Base-by-base conservation (phyloP, 2,113 vertebrate species). In the Hippocampus mohnikei region DNA sequence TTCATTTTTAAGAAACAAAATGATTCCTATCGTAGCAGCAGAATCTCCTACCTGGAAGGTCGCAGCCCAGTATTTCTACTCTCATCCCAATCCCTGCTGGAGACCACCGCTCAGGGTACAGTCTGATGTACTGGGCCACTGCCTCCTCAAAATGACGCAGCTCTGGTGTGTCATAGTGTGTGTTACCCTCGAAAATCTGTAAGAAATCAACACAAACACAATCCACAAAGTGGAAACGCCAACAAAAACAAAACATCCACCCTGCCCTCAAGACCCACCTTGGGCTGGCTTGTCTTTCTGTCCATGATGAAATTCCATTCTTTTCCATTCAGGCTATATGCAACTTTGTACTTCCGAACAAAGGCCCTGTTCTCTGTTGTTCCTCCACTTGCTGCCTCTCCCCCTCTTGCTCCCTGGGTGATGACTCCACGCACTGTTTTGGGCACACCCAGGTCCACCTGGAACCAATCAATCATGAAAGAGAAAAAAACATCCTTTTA, bases 1-100 rank as follows among this genome's bases (percentile, higher is more conserved):
- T 37, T 37, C 5, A 37, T 37, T 37, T 37, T 37, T 37, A 37
- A 37, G 33, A 37, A 37, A 37, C 33, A 37, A 37, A 37, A 37
- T 37, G 33, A 37, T 37, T 37, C 33, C 33, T 37, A 37, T 63
- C 52, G 52, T 29, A 52, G 18, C 42, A 9, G 69, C 59, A 46
- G 4, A 15, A 9, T 3, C 48, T 68, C 91, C 87, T 91, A 99
- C 97, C 97, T 92, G 95, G 94, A 93, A 96, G 94, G 77, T 96
- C 95, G 44, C 97, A 99, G 81, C 97, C 97, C 62, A 98, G 90
- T 21, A 98, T 93, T 84, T 99, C 97, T 84, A 96, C 90, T 70
- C 97, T 93, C 96, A 99, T 98, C 70, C 97, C 97, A n/a, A 98
- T 97, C 21, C 97, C 97, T 0, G 94, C 97, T 0, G 97, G 97